Conservation (phyloP, 1,140 invertebrate genomes). For the Halesus radiatus region DNA sequence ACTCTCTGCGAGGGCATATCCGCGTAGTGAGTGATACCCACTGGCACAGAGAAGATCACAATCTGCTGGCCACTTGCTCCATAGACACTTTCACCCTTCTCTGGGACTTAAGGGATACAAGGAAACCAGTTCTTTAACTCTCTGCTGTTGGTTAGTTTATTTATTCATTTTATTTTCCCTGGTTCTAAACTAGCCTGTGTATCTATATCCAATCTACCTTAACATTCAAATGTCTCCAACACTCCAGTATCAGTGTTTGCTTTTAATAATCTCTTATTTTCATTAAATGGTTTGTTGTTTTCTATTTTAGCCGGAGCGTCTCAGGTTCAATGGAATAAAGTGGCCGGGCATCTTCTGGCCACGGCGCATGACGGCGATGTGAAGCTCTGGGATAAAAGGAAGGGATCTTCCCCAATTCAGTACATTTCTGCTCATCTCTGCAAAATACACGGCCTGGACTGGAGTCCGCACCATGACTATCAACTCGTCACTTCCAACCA, state of each 20-base stretch:
- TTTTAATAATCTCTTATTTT: too few relatives aligned
- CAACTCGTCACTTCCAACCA: conserved; percentile 94
- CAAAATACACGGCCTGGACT: conserved; percentile 94
- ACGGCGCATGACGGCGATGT: conserved; percentile 96
- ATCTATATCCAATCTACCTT: too few relatives aligned
- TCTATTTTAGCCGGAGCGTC: conserved; percentile 84
- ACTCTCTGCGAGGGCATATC: conserved; percentile 87
- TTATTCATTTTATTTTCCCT: too few relatives aligned
- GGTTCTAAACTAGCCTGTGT: too few relatives aligned
- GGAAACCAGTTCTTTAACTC: conserved; percentile 84
- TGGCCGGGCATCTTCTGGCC: conserved; percentile 86
- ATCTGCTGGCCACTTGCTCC: conserved; percentile 91
- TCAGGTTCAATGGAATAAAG: conserved; percentile 94
- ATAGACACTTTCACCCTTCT: conserved; percentile 94
- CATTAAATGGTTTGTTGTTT: too few relatives aligned
- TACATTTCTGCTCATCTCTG: conserved; percentile 95
- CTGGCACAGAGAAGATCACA: conserved; percentile 92
- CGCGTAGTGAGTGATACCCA: conserved; percentile 92
- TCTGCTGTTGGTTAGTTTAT: conserved; percentile 78
- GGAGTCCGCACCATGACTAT: conserved; percentile 89
- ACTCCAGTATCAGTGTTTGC: too few relatives aligned
- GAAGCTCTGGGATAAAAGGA: conserved; percentile 95
- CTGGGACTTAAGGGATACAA: conserved; percentile 91
- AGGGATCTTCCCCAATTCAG: conserved; percentile 87
- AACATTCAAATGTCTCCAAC: too few relatives aligned